phyloP scores from a whole-genome alignment of 2,113 vertebrate species.

The Apteryx mantelli region DNA sequence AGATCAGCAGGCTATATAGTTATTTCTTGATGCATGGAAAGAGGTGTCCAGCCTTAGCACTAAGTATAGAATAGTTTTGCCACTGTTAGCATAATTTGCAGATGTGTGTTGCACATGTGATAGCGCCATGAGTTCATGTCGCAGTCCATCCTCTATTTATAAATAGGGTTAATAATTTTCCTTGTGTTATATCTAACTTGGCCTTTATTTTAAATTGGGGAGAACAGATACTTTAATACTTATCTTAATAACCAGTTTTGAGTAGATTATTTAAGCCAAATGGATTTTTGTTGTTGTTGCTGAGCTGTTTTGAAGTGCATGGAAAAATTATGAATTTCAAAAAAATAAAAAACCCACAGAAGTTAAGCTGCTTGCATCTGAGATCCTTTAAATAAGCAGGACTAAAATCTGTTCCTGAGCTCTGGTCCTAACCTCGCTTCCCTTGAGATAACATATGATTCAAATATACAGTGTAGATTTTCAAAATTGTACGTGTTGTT shows the following conservation, averaged over 20 bases:
- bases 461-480: not conserved
- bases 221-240: not conserved
- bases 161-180: not conserved
- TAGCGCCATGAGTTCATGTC: not conserved
- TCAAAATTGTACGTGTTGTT: not conserved
- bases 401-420: not conserved
- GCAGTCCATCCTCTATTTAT: not conserved
- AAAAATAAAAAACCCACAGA: not conserved
- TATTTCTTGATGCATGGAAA: not conserved
- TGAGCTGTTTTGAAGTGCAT: not conserved
- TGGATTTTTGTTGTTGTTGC: not conserved
- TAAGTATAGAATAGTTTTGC: not conserved
- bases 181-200: not conserved
- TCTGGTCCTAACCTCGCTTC: not conserved
- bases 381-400: not conserved
- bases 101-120: not conserved
- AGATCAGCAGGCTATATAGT: not conserved
- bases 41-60: not conserved
- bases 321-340: not conserved
- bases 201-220: not conserved
- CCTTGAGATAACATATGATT: not conserved
- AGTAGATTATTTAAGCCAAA: not conserved
- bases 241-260: not conserved
- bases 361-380: not conserved
- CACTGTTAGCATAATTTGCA: not conserved